Base-by-base conservation (phyloP, 2,797 vertebrate genomes). In the Chelmon rostratus region DNA sequence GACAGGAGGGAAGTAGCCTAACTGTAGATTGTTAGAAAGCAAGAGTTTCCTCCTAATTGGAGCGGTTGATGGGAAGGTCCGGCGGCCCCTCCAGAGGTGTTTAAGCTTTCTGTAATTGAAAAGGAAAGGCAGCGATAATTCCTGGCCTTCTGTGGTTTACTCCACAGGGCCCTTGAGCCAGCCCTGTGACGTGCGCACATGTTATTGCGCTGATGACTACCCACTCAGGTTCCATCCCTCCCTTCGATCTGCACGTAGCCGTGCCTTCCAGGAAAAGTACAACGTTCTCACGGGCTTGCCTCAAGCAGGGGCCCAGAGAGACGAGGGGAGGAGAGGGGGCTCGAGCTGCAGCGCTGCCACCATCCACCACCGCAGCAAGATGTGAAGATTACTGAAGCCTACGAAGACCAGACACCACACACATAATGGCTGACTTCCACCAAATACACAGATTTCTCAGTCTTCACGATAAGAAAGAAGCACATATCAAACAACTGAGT, bases 51-150 rank as follows among this genome's bases (percentile, higher is more conserved):
- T 86, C 74, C 85, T 93, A 93, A 93, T 91, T 93, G 89, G 78
- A 81, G 78, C 37, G 9, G 44, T 81, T 72, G 83, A 86, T 89
- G 87, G 81, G 90, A 90, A 86, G 83, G 79, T 82, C 85, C 73
- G 57, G 81, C 53, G 23, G 73, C 89, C 90, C 87, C 79, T 50
- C 75, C 54, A 84, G 91, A 92, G 91, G 89, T 87, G 88, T 91
- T 91, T 91, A 86, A 86, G 85, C 90, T 92, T 91, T 90, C 84
- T 89, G 88, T 94, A 94, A 94, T 94, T 93, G 93, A 92, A 93
- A 92, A 86, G 84, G 93, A 95, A 94, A 91, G 91, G 90, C 92
- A 78, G 88, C 83, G 84, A 91, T 92, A 92, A 89, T 94, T 92
- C 89, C 89, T 85, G 85, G 91, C 88, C 92, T 86, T 89, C 87